Conservation (phyloP, 2,113 vertebrate species). For the Bujurquina vittata region DNA sequence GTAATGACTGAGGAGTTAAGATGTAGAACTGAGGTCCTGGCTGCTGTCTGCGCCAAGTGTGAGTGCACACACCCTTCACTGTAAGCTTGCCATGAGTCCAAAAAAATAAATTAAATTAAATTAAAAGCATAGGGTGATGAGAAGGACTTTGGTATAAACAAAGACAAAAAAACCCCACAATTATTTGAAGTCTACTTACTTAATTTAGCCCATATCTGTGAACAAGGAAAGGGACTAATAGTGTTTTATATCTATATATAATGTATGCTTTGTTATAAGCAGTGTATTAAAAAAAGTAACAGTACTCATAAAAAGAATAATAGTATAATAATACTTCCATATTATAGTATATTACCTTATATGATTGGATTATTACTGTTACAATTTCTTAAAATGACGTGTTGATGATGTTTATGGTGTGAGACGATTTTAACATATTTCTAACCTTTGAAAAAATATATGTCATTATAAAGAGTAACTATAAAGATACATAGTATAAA, state of each 20-base stretch:
- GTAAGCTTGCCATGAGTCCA: background rate
- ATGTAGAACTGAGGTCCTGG: background rate
- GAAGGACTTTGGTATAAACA: too few relatives aligned
- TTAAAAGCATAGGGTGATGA: background rate
- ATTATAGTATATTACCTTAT: background rate
- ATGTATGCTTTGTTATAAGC: background rate
- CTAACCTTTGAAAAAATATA: background rate
- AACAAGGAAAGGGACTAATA: background rate
- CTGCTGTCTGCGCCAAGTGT: background rate
- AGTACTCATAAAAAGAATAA: background rate
- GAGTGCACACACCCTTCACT: background rate
- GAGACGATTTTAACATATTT: background rate
- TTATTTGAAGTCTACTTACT: background rate
- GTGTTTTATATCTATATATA: background rate
- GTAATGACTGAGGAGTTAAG: background rate
- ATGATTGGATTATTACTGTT: background rate
- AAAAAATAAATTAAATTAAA: background rate
- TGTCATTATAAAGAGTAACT: background rate
- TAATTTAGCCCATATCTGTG: background rate
- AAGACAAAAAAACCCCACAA: too few relatives aligned
- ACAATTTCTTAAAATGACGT: background rate
- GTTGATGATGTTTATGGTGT: background rate
- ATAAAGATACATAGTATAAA: constrained; percentile 2
- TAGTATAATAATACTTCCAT: too few relatives aligned
- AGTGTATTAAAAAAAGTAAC: background rate